Evolutionary conservation across 2,113 vertebrate genomes (phyloP), one percentile per base, ranked within the genome.

Genomic region (Garra rufa): DNA sequence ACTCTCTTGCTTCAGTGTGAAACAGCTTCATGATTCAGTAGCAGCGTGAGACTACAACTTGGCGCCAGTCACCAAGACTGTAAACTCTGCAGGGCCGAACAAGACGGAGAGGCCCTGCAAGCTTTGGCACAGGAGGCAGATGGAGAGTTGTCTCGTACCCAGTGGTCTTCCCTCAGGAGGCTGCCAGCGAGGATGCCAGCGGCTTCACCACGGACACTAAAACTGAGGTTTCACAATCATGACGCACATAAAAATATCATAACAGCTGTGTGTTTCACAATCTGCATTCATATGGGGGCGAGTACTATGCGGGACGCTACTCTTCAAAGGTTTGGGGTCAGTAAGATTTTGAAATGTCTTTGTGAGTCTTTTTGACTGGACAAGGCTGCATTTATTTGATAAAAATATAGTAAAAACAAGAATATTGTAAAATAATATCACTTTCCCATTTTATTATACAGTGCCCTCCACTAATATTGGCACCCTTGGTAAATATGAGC

Each of bases 101-200:
- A 73, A 75, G 44, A 57, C 67, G 14, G 77, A 65, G 77, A 17
- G 65, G 24, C 46, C 34, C 24, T 76, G 81, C 55, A 17, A 84
- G 78, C 46, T 65, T 81, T 85, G 85, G 70, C 80, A 61, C 44
- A 9, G 4, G 80, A 78, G 50, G 80, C 84, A 85, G 86, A 89
- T 89, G 79, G 83, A 52, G 78, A 84, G 85, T 21, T 24, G 82
- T 80, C 83, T 85, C 41, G 30, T 81, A 82, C 83, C 80, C 61
- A 63, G 34, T 73, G 63, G 80, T 79, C 75, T 76, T 65, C 80
- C 87, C 52, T 84, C 44, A 38, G 76, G 80, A 65, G 4, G 50
- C 76, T 88, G 85, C 88, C 85, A 85, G 88, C 69, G 65, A 77
- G 86, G 79, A 88, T 76, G 79, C 75, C 88, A 86, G 74, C 3